Percentiles rank a stretch among this genome's conserved stretches.
Conservation (phyloP, 2,888 invertebrate species). For the Cetonia aurata region DNA sequence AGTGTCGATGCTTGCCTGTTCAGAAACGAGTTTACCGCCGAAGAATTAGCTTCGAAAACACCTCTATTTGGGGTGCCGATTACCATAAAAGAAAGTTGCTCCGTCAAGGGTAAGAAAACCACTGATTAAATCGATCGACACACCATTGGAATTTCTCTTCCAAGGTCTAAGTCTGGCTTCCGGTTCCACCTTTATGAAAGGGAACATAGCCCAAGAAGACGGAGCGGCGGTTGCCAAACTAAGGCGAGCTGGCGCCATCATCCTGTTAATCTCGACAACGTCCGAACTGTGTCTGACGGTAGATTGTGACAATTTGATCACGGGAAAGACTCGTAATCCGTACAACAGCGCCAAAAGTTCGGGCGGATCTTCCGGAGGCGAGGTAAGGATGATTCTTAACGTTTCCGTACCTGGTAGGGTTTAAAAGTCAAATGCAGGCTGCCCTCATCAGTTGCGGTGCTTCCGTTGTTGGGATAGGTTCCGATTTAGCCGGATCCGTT, state of each 20-base stretch:
- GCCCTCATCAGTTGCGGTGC: constrained; percentile 83
- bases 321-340: constrained; percentile 74
- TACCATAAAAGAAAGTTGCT: constrained; percentile 85
- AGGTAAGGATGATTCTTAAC: constrained; percentile 60
- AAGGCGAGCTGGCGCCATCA: constrained; percentile 72
- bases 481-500: constrained; percentile 91
- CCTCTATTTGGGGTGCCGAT: constrained; percentile 87
- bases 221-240: constrained; percentile 68
- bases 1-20: constrained; percentile 74
- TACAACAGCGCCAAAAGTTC: constrained; percentile 71
- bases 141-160: constrained; percentile 2
- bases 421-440: constrained; percentile 66
- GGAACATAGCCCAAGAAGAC: constrained; percentile 67
- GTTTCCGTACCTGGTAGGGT: background rate
- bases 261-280: constrained; percentile 74
- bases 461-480: constrained; percentile 83
- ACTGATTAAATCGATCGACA: background rate
- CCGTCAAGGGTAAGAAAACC: constrained; percentile 73
- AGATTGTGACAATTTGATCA: constrained; percentile 72
- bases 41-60: constrained; percentile 61
- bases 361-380: constrained; percentile 77
- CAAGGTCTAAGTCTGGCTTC: constrained; percentile 61
- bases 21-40: constrained; percentile 7
- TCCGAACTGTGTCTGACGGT: constrained; percentile 75
- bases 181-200: constrained; percentile 58